Evolutionary conservation across 2,888 invertebrate species (phyloP).

Genomic region (Microplitis deprimator): DNA sequence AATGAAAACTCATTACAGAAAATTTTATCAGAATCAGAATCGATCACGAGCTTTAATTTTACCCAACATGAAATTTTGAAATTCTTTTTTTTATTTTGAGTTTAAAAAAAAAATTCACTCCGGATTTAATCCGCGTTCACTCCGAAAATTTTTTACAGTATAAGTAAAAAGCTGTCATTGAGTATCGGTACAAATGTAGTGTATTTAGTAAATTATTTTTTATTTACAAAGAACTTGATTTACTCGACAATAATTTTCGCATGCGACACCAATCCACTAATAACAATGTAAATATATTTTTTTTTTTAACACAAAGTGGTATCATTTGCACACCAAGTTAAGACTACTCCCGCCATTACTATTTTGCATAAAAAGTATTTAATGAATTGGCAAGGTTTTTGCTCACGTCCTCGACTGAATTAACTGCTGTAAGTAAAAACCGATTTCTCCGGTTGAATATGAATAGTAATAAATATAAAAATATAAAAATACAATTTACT

Average conservation of each 20-base stretch:
- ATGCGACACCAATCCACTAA: constrained; percentile 16
- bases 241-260: neutral
- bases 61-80: no score
- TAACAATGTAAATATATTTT: constrained; percentile 18
- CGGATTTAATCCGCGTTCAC: no score
- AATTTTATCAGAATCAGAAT: no score
- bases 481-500: neutral
- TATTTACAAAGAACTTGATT: constrained; percentile 5
- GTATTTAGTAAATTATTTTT: neutral
- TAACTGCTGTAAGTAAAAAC: neutral
- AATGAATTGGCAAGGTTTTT: constrained; percentile 8
- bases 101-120: no score
- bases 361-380: neutral
- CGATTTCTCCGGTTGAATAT: constrained; percentile 16
- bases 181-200: neutral
- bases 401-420: constrained; percentile 1
- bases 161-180: no score
- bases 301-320: neutral
- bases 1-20: no score
- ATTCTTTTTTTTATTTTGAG: no score
- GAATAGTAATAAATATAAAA: neutral
- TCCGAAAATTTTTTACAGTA: neutral
- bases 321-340: neutral
- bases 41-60: no score
- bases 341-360: neutral